Evolutionary conservation across 2,888 invertebrate species (phyloP).

Genomic region (Mythimna impura): DNA sequence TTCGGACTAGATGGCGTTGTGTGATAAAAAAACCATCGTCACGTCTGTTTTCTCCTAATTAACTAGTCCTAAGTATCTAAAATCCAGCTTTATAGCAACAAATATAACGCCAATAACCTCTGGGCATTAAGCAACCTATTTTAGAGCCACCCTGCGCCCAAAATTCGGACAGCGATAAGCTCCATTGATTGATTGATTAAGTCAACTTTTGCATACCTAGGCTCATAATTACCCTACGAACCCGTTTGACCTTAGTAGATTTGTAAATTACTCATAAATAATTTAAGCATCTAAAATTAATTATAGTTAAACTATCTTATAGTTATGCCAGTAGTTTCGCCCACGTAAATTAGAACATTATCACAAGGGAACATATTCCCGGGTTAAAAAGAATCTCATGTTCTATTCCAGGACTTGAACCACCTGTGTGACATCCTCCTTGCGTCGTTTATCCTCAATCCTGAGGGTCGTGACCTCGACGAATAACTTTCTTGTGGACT

Average conservation of each 20-base stretch:
- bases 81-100: neutral
- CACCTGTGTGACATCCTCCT: too few relatives aligned
- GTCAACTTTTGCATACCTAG: constrained; percentile 25
- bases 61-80: neutral
- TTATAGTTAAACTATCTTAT: neutral
- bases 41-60: neutral
- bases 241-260: neutral
- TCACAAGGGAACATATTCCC: too few relatives aligned
- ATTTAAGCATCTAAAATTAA: neutral
- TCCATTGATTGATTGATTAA: constrained; percentile 44
- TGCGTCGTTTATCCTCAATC: too few relatives aligned
- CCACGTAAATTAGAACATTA: too few relatives aligned
- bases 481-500: too few relatives aligned
- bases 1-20: too few relatives aligned
- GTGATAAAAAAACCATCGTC: too few relatives aligned
- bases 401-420: too few relatives aligned
- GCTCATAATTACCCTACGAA: constrained; percentile 12
- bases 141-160: constrained; percentile 8
- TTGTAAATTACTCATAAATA: neutral
- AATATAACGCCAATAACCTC: constrained; percentile 5
- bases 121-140: constrained; percentile 25
- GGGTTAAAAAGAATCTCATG: too few relatives aligned
- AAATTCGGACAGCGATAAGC: constrained; percentile 40
- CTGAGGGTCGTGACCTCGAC: too few relatives aligned
- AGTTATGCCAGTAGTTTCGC: too few relatives aligned